Conservation (phyloP, 2,797 vertebrate species). For the Harpagifer antarcticus region DNA sequence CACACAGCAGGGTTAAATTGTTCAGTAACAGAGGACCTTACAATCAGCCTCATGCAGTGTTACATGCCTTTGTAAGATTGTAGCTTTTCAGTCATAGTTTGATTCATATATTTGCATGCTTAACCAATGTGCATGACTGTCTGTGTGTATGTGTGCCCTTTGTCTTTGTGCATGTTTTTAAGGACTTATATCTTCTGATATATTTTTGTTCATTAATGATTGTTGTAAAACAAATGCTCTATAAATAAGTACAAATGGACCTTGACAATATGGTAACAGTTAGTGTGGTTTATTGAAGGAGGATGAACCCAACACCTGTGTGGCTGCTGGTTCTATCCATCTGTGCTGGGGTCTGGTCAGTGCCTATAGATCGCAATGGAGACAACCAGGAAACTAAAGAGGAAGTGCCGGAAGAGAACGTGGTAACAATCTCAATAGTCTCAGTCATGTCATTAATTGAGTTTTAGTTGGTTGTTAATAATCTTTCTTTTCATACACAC, state of each 20-base stretch:
- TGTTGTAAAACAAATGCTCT: too few relatives aligned
- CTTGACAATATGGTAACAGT: not conserved
- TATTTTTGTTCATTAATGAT: too few relatives aligned
- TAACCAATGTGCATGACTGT: too few relatives aligned
- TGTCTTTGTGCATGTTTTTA: too few relatives aligned
- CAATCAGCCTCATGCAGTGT: not conserved
- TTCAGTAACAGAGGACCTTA: not conserved
- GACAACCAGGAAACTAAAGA: slow-evolving; percentile 69
- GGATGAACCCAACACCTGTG: slow-evolving; percentile 67
- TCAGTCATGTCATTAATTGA: not conserved
- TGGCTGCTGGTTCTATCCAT: slow-evolving; percentile 78
- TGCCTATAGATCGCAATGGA: slow-evolving; percentile 82
- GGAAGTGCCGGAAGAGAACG: slow-evolving; percentile 81
- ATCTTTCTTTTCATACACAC: not conserved
- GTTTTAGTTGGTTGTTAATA: not conserved
- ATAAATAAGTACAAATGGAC: too few relatives aligned
- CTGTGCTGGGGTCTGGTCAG: slow-evolving; percentile 67
- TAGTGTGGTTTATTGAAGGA: slow-evolving; percentile 47
- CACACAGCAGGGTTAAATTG: not conserved
- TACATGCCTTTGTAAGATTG: too few relatives aligned
- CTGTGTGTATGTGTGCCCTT: too few relatives aligned
- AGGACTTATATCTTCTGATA: too few relatives aligned
- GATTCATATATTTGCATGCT: too few relatives aligned
- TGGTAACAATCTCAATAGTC: slow-evolving; percentile 55
- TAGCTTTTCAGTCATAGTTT: too few relatives aligned